phyloP scores from a whole-genome alignment of 1,140 invertebrate species.

The Aleiodes sp. region DNA sequence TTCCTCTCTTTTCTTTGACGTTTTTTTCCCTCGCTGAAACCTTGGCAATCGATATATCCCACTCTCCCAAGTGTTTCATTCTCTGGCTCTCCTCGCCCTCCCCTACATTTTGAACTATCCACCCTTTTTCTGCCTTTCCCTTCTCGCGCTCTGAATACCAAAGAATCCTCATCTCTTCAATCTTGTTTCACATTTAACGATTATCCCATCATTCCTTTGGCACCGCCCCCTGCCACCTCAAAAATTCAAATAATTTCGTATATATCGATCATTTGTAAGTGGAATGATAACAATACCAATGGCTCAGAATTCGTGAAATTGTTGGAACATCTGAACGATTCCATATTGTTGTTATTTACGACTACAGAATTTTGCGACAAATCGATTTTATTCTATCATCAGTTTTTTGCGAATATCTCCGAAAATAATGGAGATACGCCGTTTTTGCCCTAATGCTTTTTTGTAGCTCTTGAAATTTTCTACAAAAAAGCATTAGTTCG shows the following conservation, averaged over 20 bases:
- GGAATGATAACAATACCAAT: constrained; percentile 9
- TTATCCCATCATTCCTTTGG: too few species aligned
- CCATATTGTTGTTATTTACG: constrained; percentile 1
- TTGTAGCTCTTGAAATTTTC: too few species aligned
- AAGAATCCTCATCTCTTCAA: neutral
- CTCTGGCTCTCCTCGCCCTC: too few species aligned
- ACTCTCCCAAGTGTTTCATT: constrained; percentile 26
- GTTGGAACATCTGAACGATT: neutral
- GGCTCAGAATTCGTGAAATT: neutral
- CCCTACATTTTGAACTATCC: too few species aligned
- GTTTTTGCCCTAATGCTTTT: too few species aligned
- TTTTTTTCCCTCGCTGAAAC: constrained; percentile 18
- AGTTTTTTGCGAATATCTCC: constrained; percentile 19
- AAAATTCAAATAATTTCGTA: too few species aligned
- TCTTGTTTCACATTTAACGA: constrained; percentile 1
- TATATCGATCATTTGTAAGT: too few species aligned
- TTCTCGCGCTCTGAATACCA: neutral
- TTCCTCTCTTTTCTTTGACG: neutral
- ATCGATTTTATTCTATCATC: too few species aligned
- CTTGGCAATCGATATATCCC: constrained; percentile 30
- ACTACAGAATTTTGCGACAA: constrained; percentile 11
- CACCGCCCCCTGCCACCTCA: too few species aligned
- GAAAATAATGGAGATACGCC: too few species aligned
- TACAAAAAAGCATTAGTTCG: too few species aligned
- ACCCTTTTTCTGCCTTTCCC: neutral